Evolutionary conservation across 2,797 vertebrate species (phyloP).

Genomic region (Fistularia tabacaria): DNA sequence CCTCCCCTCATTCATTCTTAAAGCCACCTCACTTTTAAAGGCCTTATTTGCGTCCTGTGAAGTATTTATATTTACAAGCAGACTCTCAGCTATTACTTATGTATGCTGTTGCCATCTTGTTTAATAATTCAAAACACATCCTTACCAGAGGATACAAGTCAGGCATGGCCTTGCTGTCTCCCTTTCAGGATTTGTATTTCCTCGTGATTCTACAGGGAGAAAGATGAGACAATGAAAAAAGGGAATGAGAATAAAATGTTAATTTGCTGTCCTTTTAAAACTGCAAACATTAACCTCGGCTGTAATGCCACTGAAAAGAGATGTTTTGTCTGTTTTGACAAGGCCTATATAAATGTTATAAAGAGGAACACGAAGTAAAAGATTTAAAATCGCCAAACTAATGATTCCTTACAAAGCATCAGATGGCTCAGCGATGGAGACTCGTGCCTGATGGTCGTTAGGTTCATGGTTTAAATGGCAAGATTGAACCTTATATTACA

Average conservation of each 20-base stretch:
- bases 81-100: conserved; percentile 69
- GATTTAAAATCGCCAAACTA: too few species aligned
- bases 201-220: conserved; percentile 16
- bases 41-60: conserved; percentile 66
- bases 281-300: conserved; percentile 16
- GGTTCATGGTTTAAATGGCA: too few species aligned
- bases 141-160: conserved; percentile 53
- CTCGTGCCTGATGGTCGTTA: too few species aligned
- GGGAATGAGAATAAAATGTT: conserved; percentile 6
- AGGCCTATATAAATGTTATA: neutral
- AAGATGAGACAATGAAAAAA: conserved; percentile 24
- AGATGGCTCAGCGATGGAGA: too few species aligned
- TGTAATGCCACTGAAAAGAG: conserved; percentile 21
- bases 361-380: too few species aligned
- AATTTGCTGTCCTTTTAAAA: conserved; percentile 14
- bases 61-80: conserved; percentile 79
- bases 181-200: conserved; percentile 22
- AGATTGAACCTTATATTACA: too few species aligned
- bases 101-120: conserved; percentile 66
- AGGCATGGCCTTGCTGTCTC: conserved; percentile 37
- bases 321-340: conserved; percentile 22
- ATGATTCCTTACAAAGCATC: too few species aligned
- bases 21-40: conserved; percentile 70
- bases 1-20: conserved; percentile 68
- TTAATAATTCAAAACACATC: conserved; percentile 71